These are phyloP conservation scores for Acleris cristana DNA, from an alignment of 2,888 invertebrate species.

Conservation along the genomic window DNA sequence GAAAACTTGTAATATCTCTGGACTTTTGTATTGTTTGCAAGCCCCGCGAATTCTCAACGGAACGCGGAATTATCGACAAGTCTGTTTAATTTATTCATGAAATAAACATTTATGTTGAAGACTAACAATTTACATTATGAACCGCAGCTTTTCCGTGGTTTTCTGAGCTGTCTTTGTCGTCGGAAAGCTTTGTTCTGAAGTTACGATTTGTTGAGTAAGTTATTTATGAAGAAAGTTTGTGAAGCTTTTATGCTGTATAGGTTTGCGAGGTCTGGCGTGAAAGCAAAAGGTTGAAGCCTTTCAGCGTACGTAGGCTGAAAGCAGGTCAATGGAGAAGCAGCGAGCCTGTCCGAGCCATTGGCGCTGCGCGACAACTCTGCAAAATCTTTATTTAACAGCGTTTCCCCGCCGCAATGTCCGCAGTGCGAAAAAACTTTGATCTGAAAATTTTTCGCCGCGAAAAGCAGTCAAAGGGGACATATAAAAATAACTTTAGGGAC, in stretches of 20 bases:
- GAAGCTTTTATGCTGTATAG: constrained; percentile 3
- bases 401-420: constrained; percentile 18
- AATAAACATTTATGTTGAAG: constrained; percentile 20
- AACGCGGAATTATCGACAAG: constrained; percentile 20
- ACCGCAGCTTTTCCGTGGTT: constrained; percentile 12
- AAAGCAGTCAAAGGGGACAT: constrained; percentile 25
- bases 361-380: constrained; percentile 14
- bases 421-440: constrained; percentile 33
- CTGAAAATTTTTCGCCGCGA: constrained; percentile 19
- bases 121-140: constrained; percentile 20
- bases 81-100: constrained; percentile 29
- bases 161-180: constrained; percentile 14
- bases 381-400: constrained; percentile 27
- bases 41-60: constrained; percentile 8
- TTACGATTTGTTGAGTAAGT: constrained; percentile 17
- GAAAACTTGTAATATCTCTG: constrained; percentile 10
- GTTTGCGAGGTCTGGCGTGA: background rate
- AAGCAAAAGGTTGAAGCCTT: constrained; percentile 4
- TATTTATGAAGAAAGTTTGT: constrained; percentile 9
- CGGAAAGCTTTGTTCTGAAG: constrained; percentile 28
- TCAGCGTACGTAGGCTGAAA: constrained; percentile 8
- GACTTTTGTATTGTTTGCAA: constrained; percentile 21
- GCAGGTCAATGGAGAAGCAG: constrained; percentile 22
- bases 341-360: background rate
- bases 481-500: constrained; percentile 23